Evolutionary conservation across 2,797 vertebrate genomes (phyloP).

Genomic region (Tragopan temminckii): DNA sequence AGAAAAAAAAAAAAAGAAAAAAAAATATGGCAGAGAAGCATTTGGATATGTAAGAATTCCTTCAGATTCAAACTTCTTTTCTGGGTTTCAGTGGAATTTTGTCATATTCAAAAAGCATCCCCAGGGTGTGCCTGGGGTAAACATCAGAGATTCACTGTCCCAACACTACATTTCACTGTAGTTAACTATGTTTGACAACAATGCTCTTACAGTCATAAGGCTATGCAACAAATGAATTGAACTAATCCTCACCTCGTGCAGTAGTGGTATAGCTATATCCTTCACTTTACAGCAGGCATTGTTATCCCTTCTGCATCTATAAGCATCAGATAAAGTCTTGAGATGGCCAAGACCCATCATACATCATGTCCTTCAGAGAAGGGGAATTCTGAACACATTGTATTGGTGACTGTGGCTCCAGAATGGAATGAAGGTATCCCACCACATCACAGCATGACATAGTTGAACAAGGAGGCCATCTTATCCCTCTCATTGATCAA

Average conservation of each 20-base stretch:
- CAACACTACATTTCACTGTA: neutral
- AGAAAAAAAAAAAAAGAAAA: neutral
- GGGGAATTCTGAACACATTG: neutral
- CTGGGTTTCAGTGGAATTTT: neutral
- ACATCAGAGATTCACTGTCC: neutral
- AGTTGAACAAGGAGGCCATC: neutral
- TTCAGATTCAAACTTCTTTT: conserved; percentile 12
- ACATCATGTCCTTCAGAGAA: rapidly evolving
- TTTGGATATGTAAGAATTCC: neutral
- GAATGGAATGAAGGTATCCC: rapidly evolving
- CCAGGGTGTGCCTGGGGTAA: neutral
- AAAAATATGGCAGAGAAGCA: neutral
- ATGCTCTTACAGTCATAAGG: neutral
- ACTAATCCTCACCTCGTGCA: neutral
- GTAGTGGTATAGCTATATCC: neutral
- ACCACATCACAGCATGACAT: rapidly evolving
- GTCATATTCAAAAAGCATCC: neutral
- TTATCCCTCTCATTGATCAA: neutral
- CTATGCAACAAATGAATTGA: neutral
- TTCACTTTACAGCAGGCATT: neutral
- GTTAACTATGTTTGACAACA: neutral
- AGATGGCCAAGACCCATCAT: neutral
- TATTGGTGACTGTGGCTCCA: neutral
- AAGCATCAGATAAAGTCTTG: neutral
- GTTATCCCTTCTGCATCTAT: neutral